These are phyloP conservation scores for Diuraphis noxia DNA, from an alignment of 1,140 invertebrate species.

Conservation along the genomic window DNA sequence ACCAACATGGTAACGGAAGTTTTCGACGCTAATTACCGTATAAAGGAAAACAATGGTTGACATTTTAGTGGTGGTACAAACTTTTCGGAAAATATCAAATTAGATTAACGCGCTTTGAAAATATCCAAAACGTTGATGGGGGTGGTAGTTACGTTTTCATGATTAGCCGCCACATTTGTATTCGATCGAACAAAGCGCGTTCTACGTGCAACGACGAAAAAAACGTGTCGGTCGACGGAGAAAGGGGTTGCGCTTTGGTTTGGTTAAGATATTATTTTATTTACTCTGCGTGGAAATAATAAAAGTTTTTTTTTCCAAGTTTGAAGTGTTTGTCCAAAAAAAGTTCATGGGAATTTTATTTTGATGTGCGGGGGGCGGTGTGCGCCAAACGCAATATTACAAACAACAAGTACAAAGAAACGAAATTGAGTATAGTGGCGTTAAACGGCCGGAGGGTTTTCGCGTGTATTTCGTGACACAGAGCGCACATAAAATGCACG, in stretches of 20 bases:
- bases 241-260: neutral
- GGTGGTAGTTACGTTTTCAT: neutral
- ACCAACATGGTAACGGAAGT: neutral
- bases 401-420: neutral
- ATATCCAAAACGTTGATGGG: too few relatives aligned
- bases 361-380: neutral
- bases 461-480: neutral
- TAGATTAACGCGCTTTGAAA: conserved; percentile 7
- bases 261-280: neutral
- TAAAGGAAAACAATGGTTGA: conserved; percentile 27
- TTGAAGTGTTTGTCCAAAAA: neutral
- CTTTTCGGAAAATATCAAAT: conserved; percentile 11
- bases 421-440: neutral
- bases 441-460: neutral
- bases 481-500: neutral
- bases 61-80: neutral
- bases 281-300: neutral
- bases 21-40: conserved; percentile 8
- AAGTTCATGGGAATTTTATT: neutral
- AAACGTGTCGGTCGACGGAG: neutral
- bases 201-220: neutral
- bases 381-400: neutral
- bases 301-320: neutral
- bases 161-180: neutral
- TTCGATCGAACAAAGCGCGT: neutral